phyloP scores from a whole-genome alignment of 2,797 vertebrate species.

The Euphonia xanthogaster region DNA sequence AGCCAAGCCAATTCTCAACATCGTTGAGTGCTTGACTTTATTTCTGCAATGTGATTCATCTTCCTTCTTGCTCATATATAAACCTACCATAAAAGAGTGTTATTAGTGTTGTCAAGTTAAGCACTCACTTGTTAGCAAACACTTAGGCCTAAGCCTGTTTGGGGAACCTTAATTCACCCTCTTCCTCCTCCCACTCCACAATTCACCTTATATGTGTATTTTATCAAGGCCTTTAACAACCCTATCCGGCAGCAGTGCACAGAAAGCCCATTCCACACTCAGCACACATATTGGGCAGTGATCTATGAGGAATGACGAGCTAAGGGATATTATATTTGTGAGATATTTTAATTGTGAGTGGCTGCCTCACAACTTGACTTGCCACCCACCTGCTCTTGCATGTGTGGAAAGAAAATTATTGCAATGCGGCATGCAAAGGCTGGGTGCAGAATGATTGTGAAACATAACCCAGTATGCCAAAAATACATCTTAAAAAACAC shows the following conservation, averaged over 20 bases:
- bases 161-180: not conserved
- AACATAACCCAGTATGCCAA: not conserved
- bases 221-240: not conserved
- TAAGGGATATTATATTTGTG: not conserved
- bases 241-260: not conserved
- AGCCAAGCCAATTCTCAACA: conserved; percentile 41
- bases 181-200: not conserved
- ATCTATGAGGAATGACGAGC: not conserved
- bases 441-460: not conserved
- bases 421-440: not conserved
- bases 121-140: conserved; percentile 17
- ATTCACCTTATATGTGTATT: not conserved
- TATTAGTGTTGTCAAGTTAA: conserved; percentile 47
- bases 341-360: not conserved
- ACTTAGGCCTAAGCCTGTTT: not conserved
- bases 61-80: conserved; percentile 31
- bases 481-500: not conserved
- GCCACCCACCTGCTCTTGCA: not conserved
- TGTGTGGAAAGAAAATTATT: not conserved
- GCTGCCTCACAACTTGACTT: not conserved
- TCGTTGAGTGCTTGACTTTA: conserved; percentile 9
- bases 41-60: conserved; percentile 52
- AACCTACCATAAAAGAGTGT: conserved; percentile 24
- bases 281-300: not conserved
- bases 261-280: not conserved